A percentile compares a stretch with the other conserved stretches of the same genome.
These are phyloP conservation scores for Popillia japonica DNA, from an alignment of 1,140 invertebrate genomes.

Conservation along the genomic window DNA sequence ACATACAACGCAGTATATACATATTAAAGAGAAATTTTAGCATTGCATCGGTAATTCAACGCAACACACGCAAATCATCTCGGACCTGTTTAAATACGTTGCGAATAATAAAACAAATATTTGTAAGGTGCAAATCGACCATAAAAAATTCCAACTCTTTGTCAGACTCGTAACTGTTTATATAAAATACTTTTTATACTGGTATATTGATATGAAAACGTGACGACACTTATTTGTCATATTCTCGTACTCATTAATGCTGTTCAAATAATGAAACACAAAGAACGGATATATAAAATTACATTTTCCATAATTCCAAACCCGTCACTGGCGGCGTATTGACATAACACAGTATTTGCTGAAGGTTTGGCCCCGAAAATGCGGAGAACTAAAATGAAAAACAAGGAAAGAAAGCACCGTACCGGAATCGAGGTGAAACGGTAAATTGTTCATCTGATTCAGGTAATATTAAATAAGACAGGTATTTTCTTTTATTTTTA, in stretches of 20 bases:
- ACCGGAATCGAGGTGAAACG: slow-evolving; percentile 15
- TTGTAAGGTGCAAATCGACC: slow-evolving; percentile 14
- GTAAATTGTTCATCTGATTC: slow-evolving; percentile 29
- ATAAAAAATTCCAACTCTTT: not conserved
- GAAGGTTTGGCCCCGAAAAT: slow-evolving; percentile 26
- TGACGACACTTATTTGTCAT: not conserved
- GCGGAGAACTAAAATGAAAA: not conserved
- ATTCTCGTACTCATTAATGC: slow-evolving; percentile 12
- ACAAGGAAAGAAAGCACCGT: slow-evolving; percentile 10
- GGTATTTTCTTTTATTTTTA: slow-evolving; percentile 29
- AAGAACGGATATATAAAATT: slow-evolving; percentile 30
- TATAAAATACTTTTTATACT: not conserved
- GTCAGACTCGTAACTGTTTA: not conserved
- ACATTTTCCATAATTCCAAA: slow-evolving; percentile 13
- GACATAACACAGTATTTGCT: slow-evolving; percentile 16
- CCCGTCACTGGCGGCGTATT: not conserved
- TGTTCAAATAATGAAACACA: slow-evolving; percentile 27
- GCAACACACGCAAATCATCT: not conserved
- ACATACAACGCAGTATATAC: not conserved
- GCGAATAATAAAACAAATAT: slow-evolving; percentile 22
- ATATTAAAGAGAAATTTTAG: slow-evolving; percentile 9
- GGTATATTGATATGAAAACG: not conserved
- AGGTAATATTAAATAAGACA: slow-evolving; percentile 33
- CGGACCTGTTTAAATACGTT: slow-evolving; percentile 11
- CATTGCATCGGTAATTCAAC: not conserved